Base-by-base conservation (phyloP, 1,140 invertebrate species). In the Andricus grossulariae region DNA sequence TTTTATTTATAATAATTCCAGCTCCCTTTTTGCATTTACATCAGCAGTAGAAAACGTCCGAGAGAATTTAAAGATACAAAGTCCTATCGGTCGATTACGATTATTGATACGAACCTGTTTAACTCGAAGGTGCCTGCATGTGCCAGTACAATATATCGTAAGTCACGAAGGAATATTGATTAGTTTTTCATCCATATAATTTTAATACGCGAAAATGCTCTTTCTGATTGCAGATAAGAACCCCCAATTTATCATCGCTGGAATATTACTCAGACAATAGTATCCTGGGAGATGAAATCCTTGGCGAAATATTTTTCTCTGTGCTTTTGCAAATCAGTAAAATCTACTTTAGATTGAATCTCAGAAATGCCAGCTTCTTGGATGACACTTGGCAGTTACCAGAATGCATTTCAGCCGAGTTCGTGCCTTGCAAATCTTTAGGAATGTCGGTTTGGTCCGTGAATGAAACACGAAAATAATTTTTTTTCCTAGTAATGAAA, bases 251-350 rank as follows among this genome's bases (percentile, higher is more conserved):
- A 80, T 82, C 85, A 32, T 16, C 76, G 54, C 75, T 75, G 60
- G 80, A 87, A 54, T 90, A 87, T 84, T 91, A 91, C 55, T 78
- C 85, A 25, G 50, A 75, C 7, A 79, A 87, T 32, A 90, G 89
- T 80, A 92, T 93, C 71, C 76, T 93, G 45, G 93, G 93, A 16
- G 92, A 94, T 86, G 92, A 93, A 86, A 94, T 94, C 78, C 80
- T 94, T 21, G 88, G 91, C 1, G 92, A 94, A 87, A 94, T 94
- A 82, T 90, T 94, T 71, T 75, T 93, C 66, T 94, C 93, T 0
- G 92, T 93, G 50, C 85, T 94, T 32, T 80, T 92, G 73, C 93
- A 93, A 88, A 91, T 92, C 60, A 90, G 90, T 71, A 92, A 90
- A 80, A 85, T 94, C 50, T 88, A 88, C 72, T 94, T 94, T 82